phyloP scores from a whole-genome alignment of 2,113 vertebrate species.

The Atrichornis clamosus region DNA sequence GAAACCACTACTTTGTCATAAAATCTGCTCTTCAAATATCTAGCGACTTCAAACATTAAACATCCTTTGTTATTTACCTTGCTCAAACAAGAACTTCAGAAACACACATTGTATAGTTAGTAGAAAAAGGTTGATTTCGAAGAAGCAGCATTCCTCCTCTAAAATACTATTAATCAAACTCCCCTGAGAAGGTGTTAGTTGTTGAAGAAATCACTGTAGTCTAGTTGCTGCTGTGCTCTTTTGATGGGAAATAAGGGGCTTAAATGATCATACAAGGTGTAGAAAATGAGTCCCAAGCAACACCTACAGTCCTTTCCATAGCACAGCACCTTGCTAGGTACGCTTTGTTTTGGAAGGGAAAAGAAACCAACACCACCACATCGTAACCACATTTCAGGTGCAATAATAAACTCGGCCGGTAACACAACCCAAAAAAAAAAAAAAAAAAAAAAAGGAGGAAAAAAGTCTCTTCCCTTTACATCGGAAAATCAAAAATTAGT shows the following conservation, averaged over 20 bases:
- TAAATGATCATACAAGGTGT: not conserved
- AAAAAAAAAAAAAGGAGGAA: not conserved
- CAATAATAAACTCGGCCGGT: not conserved
- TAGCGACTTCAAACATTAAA: not conserved
- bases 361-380: accelerated
- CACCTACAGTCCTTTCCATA: not conserved
- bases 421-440: not conserved
- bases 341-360: not conserved
- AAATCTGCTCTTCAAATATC: not conserved
- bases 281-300: not conserved
- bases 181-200: not conserved
- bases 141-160: not conserved
- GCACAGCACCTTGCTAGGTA: not conserved
- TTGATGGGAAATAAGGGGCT: not conserved
- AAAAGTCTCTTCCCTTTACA: not conserved
- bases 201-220: not conserved
- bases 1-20: not conserved
- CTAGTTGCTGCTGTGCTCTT: not conserved
- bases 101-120: not conserved
- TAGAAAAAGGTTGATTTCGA: not conserved
- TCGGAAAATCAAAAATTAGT: not conserved
- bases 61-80: not conserved
- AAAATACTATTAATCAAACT: not conserved
- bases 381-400: not conserved
- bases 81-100: not conserved